Conservation (phyloP, 2,888 invertebrate species). For the Oscheius sp. region DNA sequence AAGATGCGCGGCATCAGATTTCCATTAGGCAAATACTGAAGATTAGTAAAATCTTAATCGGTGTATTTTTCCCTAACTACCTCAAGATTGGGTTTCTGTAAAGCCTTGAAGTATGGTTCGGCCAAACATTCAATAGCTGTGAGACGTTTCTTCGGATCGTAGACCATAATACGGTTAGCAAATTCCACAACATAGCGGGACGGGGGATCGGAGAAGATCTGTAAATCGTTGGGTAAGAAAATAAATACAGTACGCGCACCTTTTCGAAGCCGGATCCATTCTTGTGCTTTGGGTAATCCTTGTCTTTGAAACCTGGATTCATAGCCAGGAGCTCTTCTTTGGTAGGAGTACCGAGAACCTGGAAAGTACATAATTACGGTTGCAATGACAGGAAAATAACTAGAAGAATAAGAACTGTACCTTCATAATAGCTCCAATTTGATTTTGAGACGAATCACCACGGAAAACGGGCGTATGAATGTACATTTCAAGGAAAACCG, state of each 20-base stretch:
- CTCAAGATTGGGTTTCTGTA: conserved; percentile 27
- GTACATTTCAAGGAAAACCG: conserved; percentile 56
- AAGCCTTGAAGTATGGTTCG: conserved; percentile 42
- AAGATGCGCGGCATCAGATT: conserved; percentile 40
- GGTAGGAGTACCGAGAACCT: conserved; percentile 46
- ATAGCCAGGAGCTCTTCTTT: conserved; percentile 42
- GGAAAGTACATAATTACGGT: not conserved
- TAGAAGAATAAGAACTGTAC: conserved; percentile 11
- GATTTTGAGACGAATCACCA: conserved; percentile 40
- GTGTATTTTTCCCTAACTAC: conserved; percentile 2
- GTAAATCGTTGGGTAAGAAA: not conserved
- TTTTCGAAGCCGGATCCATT: conserved; percentile 43
- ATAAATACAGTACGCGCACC: conserved; percentile 6
- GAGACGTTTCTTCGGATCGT: conserved; percentile 41
- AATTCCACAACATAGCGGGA: conserved; percentile 36
- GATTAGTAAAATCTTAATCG: not conserved
- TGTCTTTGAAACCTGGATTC: conserved; percentile 30
- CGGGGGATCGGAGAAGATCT: not conserved
- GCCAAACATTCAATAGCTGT: conserved; percentile 41
- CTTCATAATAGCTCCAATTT: conserved; percentile 42
- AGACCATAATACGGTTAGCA: conserved; percentile 36
- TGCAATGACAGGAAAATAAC: not conserved
- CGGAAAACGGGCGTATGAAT: conserved; percentile 40
- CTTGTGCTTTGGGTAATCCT: conserved; percentile 30
- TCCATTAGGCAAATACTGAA: conserved; percentile 38